phyloP scores from a whole-genome alignment of 2,797 vertebrate species.

The Esox masquinongy region DNA sequence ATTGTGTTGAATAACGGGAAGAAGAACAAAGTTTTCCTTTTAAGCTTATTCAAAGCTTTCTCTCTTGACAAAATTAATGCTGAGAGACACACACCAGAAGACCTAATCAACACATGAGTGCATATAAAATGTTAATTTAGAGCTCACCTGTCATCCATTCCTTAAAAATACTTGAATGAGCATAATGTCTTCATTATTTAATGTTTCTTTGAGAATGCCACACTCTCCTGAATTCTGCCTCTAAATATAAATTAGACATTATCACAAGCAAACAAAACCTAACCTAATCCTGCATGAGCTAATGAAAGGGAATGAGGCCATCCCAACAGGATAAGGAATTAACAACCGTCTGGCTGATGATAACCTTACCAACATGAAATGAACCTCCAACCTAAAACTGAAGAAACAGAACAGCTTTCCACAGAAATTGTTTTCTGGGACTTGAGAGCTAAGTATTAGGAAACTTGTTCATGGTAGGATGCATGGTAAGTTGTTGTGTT shows the following conservation, averaged over 20 bases:
- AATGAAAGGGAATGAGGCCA: constrained; percentile 14
- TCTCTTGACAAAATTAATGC: too few relatives aligned
- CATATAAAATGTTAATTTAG: not conserved
- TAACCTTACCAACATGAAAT: not conserved
- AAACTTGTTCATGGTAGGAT: not conserved
- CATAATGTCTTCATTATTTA: not conserved
- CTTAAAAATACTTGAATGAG: not conserved
- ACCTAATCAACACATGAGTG: not conserved
- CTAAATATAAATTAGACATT: constrained; percentile 11
- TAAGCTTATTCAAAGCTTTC: not conserved
- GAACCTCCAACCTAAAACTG: not conserved
- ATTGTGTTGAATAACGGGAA: not conserved
- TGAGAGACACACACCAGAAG: not conserved
- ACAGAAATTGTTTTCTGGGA: not conserved
- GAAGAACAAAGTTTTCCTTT: not conserved
- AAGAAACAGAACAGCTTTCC: not conserved
- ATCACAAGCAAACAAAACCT: constrained; percentile 8
- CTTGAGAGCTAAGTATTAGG: not conserved
- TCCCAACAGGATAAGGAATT: not conserved
- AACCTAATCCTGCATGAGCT: not conserved
- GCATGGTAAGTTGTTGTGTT: too few relatives aligned
- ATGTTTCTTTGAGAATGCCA: not conserved
- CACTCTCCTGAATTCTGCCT: constrained; percentile 8
- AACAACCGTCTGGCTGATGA: not conserved
- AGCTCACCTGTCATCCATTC: not conserved